Evolutionary conservation across 2,797 vertebrate species (phyloP).

Genomic region (Coilia nasus): DNA sequence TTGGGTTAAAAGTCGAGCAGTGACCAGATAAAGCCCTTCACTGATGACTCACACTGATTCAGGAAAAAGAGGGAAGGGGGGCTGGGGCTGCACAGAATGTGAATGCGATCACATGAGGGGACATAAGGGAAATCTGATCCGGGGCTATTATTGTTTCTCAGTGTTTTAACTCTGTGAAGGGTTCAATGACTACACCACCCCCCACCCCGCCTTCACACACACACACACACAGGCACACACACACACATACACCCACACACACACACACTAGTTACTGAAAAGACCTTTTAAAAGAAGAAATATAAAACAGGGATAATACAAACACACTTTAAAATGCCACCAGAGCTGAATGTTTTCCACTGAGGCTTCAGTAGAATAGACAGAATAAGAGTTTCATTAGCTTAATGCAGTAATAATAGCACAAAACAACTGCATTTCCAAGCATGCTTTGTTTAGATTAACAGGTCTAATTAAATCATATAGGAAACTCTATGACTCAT

Average conservation of each 20-base stretch:
- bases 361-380: not conserved
- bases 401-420: not conserved
- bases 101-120: not conserved
- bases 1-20: slow-evolving; percentile 26
- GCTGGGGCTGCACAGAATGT: not conserved
- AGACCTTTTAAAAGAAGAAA: not conserved
- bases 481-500: not conserved
- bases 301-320: not conserved
- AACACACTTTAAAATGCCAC: not conserved
- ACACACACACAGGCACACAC: slow-evolving; percentile 17
- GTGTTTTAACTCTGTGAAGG: not conserved
- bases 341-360: not conserved
- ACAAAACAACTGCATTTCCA: not conserved
- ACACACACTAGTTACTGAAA: not conserved
- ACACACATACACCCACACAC: slow-evolving; percentile 30
- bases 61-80: not conserved
- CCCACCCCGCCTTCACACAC: not conserved
- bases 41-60: not conserved
- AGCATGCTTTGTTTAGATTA: not conserved
- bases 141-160: not conserved
- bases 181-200: not conserved
- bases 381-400: not conserved
- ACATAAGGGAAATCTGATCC: slow-evolving; percentile 10
- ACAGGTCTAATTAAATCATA: not conserved
- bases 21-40: not conserved